These are phyloP conservation scores for Anisognathus igniventris DNA, from an alignment of 2,797 vertebrate species.

Conservation along the genomic window DNA sequence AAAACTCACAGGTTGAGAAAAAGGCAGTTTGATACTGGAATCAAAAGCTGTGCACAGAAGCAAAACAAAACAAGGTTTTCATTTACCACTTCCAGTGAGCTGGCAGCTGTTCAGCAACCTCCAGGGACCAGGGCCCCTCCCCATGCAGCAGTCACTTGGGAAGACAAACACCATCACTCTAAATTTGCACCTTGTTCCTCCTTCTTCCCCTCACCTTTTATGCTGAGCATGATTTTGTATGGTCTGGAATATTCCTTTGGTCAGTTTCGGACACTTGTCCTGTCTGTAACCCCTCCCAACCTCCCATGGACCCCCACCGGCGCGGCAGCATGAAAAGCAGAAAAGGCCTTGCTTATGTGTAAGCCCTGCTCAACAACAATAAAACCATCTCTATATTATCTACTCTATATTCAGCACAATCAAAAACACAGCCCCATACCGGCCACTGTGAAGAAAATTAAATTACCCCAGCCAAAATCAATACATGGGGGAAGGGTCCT, in stretches of 20 bases:
- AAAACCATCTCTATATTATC: not conserved
- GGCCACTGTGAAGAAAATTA: not conserved
- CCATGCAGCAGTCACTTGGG: fast-evolving
- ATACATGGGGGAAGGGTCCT: not conserved
- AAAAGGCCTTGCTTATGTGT: not conserved
- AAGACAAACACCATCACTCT: not conserved
- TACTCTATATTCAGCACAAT: not conserved
- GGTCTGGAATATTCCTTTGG: not conserved
- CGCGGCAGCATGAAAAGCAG: not conserved
- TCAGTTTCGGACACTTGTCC: not conserved
- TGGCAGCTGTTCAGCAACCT: not conserved
- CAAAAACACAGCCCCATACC: not conserved
- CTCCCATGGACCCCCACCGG: fast-evolving
- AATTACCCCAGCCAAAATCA: not conserved
- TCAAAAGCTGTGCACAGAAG: not conserved
- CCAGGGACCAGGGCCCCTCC: not conserved
- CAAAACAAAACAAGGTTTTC: not conserved
- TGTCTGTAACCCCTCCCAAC: fast-evolving
- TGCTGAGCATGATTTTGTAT: not conserved
- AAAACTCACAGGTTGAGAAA: not conserved
- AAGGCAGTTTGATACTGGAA: not conserved
- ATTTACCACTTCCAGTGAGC: not conserved
- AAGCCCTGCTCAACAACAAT: not conserved
- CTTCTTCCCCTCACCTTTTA: not conserved
- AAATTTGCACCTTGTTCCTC: not conserved